phyloP scores from a whole-genome alignment of 1,140 invertebrate genomes.

The Sesamia nonagrioides region DNA sequence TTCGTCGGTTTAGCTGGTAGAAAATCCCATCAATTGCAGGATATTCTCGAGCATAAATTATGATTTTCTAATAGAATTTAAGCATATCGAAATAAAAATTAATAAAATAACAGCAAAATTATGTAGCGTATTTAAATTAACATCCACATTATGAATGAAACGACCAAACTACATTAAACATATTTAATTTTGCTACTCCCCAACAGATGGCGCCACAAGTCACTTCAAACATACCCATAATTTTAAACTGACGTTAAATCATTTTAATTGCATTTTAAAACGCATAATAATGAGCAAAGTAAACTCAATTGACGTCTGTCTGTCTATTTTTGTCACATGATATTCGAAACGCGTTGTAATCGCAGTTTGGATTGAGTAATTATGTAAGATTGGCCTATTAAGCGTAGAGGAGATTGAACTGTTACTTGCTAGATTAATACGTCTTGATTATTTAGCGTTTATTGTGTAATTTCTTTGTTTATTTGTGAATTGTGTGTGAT shows the following conservation, averaged over 20 bases:
- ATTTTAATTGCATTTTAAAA: conserved; percentile 70
- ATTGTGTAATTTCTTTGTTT: conserved; percentile 16
- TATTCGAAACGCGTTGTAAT: conserved; percentile 33
- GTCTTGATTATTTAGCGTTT: neutral
- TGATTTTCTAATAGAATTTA: too few relatives aligned
- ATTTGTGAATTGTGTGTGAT: neutral
- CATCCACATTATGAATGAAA: neutral
- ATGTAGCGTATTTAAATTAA: too few relatives aligned
- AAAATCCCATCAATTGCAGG: too few relatives aligned
- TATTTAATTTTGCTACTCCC: conserved; percentile 61
- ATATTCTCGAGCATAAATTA: too few relatives aligned
- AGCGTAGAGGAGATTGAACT: conserved; percentile 11
- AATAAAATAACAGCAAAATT: too few relatives aligned
- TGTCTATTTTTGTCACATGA: conserved; percentile 34
- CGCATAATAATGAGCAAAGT: conserved; percentile 62
- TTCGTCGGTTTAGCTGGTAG: too few relatives aligned
- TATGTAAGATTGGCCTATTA: conserved; percentile 46
- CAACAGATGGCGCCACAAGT: conserved; percentile 68
- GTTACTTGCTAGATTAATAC: neutral
- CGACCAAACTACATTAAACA: neutral
- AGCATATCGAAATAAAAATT: too few relatives aligned
- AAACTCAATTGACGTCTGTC: conserved; percentile 16
- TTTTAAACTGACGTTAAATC: conserved; percentile 48
- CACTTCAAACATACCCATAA: conserved; percentile 13
- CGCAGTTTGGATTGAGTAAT: conserved; percentile 2